Base-by-base conservation (phyloP, 1,140 invertebrate species). In the Lasioglossum baleicum region DNA sequence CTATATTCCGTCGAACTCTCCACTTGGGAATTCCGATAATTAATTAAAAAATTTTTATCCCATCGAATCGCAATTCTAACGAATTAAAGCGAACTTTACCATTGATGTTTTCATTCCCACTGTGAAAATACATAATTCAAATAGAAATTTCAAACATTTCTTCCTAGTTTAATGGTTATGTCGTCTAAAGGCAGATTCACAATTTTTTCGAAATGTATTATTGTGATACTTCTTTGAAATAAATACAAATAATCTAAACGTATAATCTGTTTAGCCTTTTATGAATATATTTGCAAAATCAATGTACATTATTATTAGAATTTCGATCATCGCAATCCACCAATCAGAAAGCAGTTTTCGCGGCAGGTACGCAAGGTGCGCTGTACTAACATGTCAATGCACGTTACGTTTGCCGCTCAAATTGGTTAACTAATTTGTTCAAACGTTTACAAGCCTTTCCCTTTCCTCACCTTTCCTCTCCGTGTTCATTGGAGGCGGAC, bases 341-440 rank as follows among this genome's bases (percentile, higher is more conserved):
- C 63, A 44, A 79, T 72, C 22, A 0, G 22, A n/a, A 17, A 13
- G 5, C 0, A 10, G 3, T n/a, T 58, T 15, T 22, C 15, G 2
- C 63, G 26, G 26, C 42, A 35, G 13, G 17, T 26, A 31, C 13
- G 48, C 15, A 61, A 60, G 40, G 31, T 15, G 63, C 68, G 42
- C 26, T 78, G 2, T 40, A 78, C 40, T 64, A 70, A 48, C 42
- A 35, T 22, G 26, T 53, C 56, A 42, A n/a, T 78, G 44, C 35
- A 40, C n/a, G 22, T 77, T 53, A 63, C 10, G 48, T 64, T 78
- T 77, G 48, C 75, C 68, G 75, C 68, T 71, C 15, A 74, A 79
- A 73, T 74, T 74, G 77, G 51, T 79, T 74, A 71, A 44, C n/a
- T 58, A 58, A 48, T 63, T 42, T 48, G 77, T 74, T 73, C 26